Evolutionary conservation across 2,797 vertebrate genomes (phyloP), one percentile per base, ranked within the genome.

Genomic region (Acestrorhynchus altus): DNA sequence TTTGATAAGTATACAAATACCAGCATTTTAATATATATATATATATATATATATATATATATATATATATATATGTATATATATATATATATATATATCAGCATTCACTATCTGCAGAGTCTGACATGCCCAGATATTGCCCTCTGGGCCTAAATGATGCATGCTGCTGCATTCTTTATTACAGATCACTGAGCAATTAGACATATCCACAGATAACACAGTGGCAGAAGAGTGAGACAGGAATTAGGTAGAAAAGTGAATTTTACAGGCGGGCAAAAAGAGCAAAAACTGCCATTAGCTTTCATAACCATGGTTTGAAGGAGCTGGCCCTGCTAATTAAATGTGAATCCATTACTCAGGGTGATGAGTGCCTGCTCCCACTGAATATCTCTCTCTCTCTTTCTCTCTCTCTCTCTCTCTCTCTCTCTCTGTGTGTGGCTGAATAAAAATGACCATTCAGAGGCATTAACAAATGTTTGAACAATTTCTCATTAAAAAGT

Each of bases 261-360:
- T 65, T 22, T 24, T 44, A 46, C 39, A 35, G 11, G 40, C 22
- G n/a, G 0, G 11, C n/a, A 16, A 39, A 35, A 59, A 22, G 12
- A 67, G 18, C 8, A 57, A 57, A 67, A 24, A 40, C 10, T 6
- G 40, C 35, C 63, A 67, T 42, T 18, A 40, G 47, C 54, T 60
- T 40, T 60, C 28, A 76, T 8, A 24, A 69, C 4, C 20, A 40
- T 9, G 11, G 47, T 49, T 57, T 67, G 35, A 28, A 40, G 15
- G 35, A 60, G 31, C 40, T 12, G 22, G 42, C 22, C 40, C 54
- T 51, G 16, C 20, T 60, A 68, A 40, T 69, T 76, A 49, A 69
- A 49, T 69, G 20, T 51, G 54, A 69, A 18, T 49, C 54, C 1
- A 15, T 28, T 24, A 47, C 31, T 63, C 39, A 9, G 35, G 59